Base-by-base conservation (phyloP, 2,113 vertebrate species). In the Alexandromys fortis region DNA sequence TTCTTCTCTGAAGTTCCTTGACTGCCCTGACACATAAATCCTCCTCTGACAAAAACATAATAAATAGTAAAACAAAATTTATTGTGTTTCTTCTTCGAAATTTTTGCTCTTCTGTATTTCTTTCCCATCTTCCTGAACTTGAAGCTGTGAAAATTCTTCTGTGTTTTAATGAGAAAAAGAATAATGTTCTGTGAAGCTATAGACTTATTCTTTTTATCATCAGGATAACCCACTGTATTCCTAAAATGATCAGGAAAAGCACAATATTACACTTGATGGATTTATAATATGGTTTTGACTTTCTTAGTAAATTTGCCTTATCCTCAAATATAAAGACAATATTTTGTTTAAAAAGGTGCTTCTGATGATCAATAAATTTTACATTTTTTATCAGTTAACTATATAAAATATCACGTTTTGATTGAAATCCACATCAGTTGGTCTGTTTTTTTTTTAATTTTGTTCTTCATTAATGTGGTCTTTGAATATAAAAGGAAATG, bases 11-110 rank as follows among this genome's bases (percentile, higher is more conserved):
- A 38, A 52, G 72, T 89, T 22, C 70, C 72, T 89, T 94, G 45
- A 49, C 55, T 94, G 93, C 81, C 30, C 90, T 9, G 86, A 86
- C 86, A 61, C 78, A 89, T 73, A 95, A 96, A 87, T 96, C 14
- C 24, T 75, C 38, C 21, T 68, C 83, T 92, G 61, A 78, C 24
- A 86, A 77, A n/a, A 75, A 87, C 33, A n/a, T 85, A 89, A 95
- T 89, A 92, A 92, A 95, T 67, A 91, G 65, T 86, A 93, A 96
- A 30, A 12, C 7, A 96, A 24, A 47, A 24, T 83, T 90, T 89
- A 83, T 86, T 81, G 70, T 7, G 75, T 91, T 82, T 95, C 17
- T 96, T 92, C 63, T 89, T 35, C 47, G 90, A 94, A 96, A 83
- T 68, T 45, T 90, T n/a, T 77, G 67, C 38, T 47, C 21, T 83